A percentile compares a stretch with the other conserved stretches of the same genome.
phyloP scores from a whole-genome alignment of 2,797 vertebrate species.

The Gephyroberyx darwinii region DNA sequence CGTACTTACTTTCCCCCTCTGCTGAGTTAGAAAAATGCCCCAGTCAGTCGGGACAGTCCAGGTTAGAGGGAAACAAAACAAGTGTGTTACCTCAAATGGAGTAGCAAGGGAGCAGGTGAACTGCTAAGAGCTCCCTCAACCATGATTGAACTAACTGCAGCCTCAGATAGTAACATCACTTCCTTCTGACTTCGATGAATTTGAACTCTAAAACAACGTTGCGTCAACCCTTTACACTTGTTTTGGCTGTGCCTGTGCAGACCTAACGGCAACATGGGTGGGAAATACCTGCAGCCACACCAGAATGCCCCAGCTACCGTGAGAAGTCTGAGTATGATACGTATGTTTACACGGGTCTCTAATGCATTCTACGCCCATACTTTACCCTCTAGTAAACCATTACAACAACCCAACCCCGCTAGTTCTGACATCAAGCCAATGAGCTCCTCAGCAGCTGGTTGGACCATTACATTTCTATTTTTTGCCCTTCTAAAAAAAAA shows the following conservation, averaged over 20 bases:
- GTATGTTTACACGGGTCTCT: constrained; percentile 5
- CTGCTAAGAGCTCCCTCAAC: neutral
- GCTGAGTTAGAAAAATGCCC: constrained; percentile 55
- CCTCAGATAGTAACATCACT: too few relatives aligned
- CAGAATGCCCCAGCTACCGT: neutral
- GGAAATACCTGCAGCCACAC: constrained; percentile 12
- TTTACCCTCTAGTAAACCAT: neutral
- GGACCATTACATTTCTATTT: constrained; percentile 49
- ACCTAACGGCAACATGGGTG: neutral
- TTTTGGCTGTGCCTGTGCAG: neutral
- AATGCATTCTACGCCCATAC: neutral
- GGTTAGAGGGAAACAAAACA: constrained; percentile 65
- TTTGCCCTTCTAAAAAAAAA: constrained; percentile 28
- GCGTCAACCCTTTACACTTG: neutral
- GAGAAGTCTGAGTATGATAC: neutral
- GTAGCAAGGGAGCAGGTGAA: constrained; percentile 1
- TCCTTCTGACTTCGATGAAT: constrained; percentile 2
- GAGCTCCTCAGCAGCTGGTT: constrained; percentile 38
- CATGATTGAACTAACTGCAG: neutral
- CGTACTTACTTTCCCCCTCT: constrained; percentile 71
- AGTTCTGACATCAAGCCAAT: constrained; percentile 19
- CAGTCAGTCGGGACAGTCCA: constrained; percentile 50
- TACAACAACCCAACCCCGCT: neutral
- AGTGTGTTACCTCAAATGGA: constrained; percentile 48
- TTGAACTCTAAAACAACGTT: neutral